Evolutionary conservation across 2,888 invertebrate genomes (phyloP).

Genomic region (Chymomyza procnemis): DNA sequence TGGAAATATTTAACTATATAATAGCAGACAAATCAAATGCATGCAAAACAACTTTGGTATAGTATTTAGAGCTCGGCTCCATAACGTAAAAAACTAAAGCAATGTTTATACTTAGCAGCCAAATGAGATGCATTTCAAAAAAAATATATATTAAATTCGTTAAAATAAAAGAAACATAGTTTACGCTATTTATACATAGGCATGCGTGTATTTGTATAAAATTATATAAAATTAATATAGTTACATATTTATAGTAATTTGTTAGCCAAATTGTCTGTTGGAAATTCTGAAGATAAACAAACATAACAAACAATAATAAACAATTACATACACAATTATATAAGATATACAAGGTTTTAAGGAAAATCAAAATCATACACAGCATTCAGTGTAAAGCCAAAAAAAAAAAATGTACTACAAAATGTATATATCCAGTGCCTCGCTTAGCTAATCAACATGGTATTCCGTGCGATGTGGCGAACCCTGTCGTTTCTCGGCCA

Average conservation of each 20-base stretch:
- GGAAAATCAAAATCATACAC: no score
- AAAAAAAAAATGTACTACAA: slow-evolving; percentile 33
- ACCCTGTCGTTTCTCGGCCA: slow-evolving; percentile 72
- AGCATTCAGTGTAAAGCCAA: background rate
- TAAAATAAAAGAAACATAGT: background rate
- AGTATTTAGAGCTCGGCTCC: background rate
- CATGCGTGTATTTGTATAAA: background rate
- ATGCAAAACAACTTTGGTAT: no score
- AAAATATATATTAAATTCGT: slow-evolving; percentile 4
- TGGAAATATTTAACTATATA: no score
- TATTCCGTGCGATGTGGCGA: slow-evolving; percentile 69
- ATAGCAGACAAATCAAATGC: no score
- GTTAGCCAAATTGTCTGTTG: slow-evolving; percentile 2
- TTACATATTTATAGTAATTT: background rate
- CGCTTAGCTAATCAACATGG: slow-evolving; percentile 56
- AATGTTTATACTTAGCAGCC: background rate
- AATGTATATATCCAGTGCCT: slow-evolving; percentile 54
- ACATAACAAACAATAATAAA: background rate
- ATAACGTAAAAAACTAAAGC: background rate
- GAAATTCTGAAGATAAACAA: background rate
- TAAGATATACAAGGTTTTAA: background rate
- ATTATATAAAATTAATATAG: background rate
- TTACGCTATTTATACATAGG: slow-evolving; percentile 7
- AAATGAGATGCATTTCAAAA: slow-evolving; percentile 1
- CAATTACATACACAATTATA: background rate